Base-by-base conservation (phyloP, 2,797 vertebrate genomes). In the Falco peregrinus region DNA sequence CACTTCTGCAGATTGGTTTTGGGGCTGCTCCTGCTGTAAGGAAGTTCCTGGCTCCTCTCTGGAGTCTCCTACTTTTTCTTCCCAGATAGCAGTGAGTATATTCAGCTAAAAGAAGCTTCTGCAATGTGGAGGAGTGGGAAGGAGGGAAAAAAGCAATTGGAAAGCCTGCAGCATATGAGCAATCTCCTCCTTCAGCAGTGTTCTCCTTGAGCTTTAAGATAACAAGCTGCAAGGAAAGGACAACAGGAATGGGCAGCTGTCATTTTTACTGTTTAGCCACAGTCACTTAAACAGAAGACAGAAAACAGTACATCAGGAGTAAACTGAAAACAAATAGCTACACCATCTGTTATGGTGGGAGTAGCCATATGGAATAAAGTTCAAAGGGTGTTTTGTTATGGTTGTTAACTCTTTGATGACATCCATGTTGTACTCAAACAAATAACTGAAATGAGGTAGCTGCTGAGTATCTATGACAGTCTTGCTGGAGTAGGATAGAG, bases 341-440 rank as follows among this genome's bases (percentile, higher is more conserved):
- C 20, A 10, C 95, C 95, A 96, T 96, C 96, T 96, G 96, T 79
- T 91, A 20, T 80, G 75, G 95, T 97, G 92, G 92, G 95, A 96
- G 95, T 70, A 94, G 68, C 95, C 96, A 94, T 96, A 96, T 95
- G 95, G 95, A 95, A 78, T 7, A 33, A 16, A 60, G 95, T 87
- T 95, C 95, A 92, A 75, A 78, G 90, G 90, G 70, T 88, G 61
- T 35, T 78, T 50, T 35, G 35, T 78, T 84, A 20, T 69, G 68
- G 74, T 47, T 63, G 68, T 92, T 93, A 92, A 91, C 87, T 86
- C 92, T 81, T 87, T 43, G 61, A 45, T 16, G 77, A 35, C 47
- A 48, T 39, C 48, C 37, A 16, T 41, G 43, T 61, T 45, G 57
- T 73, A 13, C 26, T 93, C 54, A 14, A 89, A 31, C 6, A 10